Percentiles rank a stretch among this genome's conserved stretches.
Evolutionary conservation across 64 coral and sea anemone species (phyloP).

Genomic region (Pocillopora verrucosa): DNA sequence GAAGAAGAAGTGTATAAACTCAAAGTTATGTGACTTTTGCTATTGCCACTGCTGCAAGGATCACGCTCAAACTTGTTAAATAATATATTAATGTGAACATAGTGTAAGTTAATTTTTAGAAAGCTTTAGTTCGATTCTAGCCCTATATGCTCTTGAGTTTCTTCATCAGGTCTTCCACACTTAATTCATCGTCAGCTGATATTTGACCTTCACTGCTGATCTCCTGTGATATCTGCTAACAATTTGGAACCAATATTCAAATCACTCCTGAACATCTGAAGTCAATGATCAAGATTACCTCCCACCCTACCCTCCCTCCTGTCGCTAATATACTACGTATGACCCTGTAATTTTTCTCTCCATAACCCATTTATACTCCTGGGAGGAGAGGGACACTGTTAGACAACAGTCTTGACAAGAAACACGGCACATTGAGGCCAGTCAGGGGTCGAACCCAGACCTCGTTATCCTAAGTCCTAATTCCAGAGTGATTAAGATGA

Average conservation of each 20-base stretch:
- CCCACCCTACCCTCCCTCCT: too few species aligned
- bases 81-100: too few species aligned
- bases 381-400: too few species aligned
- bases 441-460: neutral
- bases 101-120: neutral
- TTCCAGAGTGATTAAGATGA: too few species aligned
- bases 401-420: too few species aligned
- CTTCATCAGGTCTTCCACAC: slow-evolving; percentile 79
- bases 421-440: too few species aligned
- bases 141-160: slow-evolving; percentile 64
- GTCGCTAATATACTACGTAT: too few species aligned
- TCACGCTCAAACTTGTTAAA: neutral
- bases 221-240: slow-evolving; percentile 68
- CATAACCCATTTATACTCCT: too few species aligned
- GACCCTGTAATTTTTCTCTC: too few species aligned
- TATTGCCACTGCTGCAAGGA: neutral
- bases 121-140: neutral
- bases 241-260: neutral
- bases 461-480: too few species aligned
- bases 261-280: neutral
- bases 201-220: slow-evolving; percentile 91
- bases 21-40: neutral
- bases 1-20: too few species aligned
- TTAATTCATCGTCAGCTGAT: slow-evolving; percentile 73
- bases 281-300: neutral